Percentiles rank a stretch among this genome's conserved stretches.
Evolutionary conservation across 2,888 invertebrate genomes (phyloP).

Genomic region (Lepidochrysops patricia): DNA sequence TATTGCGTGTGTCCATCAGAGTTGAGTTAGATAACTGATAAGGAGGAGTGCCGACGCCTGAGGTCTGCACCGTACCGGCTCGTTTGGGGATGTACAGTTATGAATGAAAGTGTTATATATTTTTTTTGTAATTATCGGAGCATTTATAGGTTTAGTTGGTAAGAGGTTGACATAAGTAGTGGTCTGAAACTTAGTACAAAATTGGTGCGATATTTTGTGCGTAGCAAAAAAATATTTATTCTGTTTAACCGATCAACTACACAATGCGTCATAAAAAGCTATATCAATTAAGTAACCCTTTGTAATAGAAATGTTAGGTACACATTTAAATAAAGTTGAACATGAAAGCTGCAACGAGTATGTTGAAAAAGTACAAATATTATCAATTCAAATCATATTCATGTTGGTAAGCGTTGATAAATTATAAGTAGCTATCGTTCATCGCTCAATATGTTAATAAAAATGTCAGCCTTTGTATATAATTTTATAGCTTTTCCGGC

Average conservation of each 20-base stretch:
- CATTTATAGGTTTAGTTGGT: no score
- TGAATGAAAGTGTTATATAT: conserved; percentile 24
- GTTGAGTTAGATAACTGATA: conserved; percentile 24
- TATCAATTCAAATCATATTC: conserved; percentile 3
- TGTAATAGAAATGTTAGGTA: not conserved
- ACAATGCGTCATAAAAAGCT: not conserved
- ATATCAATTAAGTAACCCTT: not conserved
- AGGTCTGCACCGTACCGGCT: conserved; percentile 39
- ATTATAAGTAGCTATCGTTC: not conserved
- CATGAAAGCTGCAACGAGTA: not conserved
- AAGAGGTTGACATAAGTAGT: no score
- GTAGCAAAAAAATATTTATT: no score
- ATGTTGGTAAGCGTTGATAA: not conserved
- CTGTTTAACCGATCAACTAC: not conserved
- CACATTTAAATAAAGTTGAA: not conserved
- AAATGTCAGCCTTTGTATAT: not conserved
- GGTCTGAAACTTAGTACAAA: no score
- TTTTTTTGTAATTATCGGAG: no score
- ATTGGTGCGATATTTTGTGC: no score
- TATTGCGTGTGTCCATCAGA: conserved; percentile 18
- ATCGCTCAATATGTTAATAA: conserved; percentile 11
- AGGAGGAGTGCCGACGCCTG: conserved; percentile 43
- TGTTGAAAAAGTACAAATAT: not conserved
- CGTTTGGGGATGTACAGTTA: conserved; percentile 26
- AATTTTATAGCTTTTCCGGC: not conserved